Percentiles rank a stretch among this genome's conserved stretches.
phyloP scores from a whole-genome alignment of 2,888 invertebrate species.

The Scaptodrosophila latifasciaeformis region DNA sequence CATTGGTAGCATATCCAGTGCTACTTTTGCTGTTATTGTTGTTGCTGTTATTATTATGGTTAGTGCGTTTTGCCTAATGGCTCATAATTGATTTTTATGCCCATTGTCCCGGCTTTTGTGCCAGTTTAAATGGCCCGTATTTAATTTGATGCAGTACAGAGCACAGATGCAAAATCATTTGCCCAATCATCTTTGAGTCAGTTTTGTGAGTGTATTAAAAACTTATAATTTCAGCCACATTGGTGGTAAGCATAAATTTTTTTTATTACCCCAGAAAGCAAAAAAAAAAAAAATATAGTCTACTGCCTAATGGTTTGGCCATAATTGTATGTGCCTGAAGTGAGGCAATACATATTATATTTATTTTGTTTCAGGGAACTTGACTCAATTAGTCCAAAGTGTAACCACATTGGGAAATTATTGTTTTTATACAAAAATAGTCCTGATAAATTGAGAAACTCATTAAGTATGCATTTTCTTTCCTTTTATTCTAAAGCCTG shows the following conservation, averaged over 20 bases:
- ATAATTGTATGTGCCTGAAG: too few relatives aligned
- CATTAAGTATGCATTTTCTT: too few relatives aligned
- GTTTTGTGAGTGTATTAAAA: conserved; percentile 46
- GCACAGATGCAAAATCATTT: conserved; percentile 10
- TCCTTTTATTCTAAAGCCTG: too few relatives aligned
- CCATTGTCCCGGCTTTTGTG: conserved; percentile 40
- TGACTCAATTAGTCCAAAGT: too few relatives aligned
- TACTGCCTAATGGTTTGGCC: too few relatives aligned
- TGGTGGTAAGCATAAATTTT: conserved; percentile 56
- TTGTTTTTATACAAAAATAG: too few relatives aligned
- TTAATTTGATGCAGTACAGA: conserved; percentile 55
- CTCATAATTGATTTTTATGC: conserved; percentile 68
- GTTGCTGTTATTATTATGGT: conserved; percentile 1
- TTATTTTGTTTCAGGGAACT: too few relatives aligned
- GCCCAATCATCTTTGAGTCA: too few relatives aligned
- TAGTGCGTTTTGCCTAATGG: conserved; percentile 47
- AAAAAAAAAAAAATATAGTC: too few relatives aligned
- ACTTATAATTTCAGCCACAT: conserved; percentile 59
- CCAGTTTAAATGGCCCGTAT: conserved; percentile 53
- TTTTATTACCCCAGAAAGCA: conserved; percentile 44
- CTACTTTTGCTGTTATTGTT: not conserved
- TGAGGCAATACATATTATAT: too few relatives aligned
- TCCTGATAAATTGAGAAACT: too few relatives aligned
- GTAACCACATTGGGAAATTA: too few relatives aligned
- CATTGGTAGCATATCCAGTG: not conserved